phyloP scores from a whole-genome alignment of 2,888 invertebrate species.

The Eupithecia centaureata region DNA sequence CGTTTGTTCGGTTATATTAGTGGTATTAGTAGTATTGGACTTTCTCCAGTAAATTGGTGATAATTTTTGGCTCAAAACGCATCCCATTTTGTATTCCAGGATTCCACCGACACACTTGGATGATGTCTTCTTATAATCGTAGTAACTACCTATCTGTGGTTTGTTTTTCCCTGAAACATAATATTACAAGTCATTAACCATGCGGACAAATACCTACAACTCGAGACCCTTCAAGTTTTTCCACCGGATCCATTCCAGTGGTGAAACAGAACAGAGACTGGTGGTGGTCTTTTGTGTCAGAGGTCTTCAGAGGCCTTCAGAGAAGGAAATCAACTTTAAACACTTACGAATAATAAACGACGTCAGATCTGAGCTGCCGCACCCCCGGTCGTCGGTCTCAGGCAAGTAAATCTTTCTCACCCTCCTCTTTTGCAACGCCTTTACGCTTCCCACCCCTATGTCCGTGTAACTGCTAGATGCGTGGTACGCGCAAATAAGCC shows the following conservation, averaged over 20 bases:
- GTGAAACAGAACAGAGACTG: background rate
- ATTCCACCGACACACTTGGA: slow-evolving; percentile 67
- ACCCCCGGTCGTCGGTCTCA: slow-evolving; percentile 61
- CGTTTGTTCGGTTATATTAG: slow-evolving; percentile 34
- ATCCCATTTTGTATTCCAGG: slow-evolving; percentile 47
- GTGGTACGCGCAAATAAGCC: slow-evolving; percentile 54
- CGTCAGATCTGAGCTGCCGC: slow-evolving; percentile 59
- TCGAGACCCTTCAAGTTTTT: background rate
- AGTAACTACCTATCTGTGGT: slow-evolving; percentile 47
- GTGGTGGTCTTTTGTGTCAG: background rate
- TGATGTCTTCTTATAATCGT: slow-evolving; percentile 59
- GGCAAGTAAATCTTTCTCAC: slow-evolving; percentile 65
- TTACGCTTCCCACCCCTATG: slow-evolving; percentile 63
- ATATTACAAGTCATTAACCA: slow-evolving; percentile 3
- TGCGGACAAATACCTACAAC: background rate
- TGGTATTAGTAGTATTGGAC: slow-evolving; percentile 59
- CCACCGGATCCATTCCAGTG: background rate
- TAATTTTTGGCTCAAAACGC: slow-evolving; percentile 57
- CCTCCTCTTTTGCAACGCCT: slow-evolving; percentile 56
- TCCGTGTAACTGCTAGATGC: slow-evolving; percentile 55
- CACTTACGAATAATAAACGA: slow-evolving; percentile 55
- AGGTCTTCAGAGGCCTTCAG: no score
- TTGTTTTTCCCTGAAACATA: slow-evolving; percentile 54
- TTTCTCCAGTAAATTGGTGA: slow-evolving; percentile 64
- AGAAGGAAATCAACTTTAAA: background rate